Evolutionary conservation across 2,113 vertebrate genomes (phyloP).

Genomic region (Sitta europaea): DNA sequence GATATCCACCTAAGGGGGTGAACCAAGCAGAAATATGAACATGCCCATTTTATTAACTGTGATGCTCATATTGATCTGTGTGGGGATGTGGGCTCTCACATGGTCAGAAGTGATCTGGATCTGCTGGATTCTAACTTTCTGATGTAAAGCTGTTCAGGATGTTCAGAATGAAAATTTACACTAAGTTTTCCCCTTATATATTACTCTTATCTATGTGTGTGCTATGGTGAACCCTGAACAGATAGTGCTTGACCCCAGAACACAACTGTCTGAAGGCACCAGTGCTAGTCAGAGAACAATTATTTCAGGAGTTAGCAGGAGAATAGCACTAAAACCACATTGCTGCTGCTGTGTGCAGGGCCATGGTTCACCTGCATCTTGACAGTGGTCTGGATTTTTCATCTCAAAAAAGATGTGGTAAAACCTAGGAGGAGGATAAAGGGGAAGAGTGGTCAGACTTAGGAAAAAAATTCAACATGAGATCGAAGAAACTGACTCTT

Average conservation of each 20-base stretch:
- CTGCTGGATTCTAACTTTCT: background rate
- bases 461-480: background rate
- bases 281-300: background rate
- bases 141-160: background rate
- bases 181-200: background rate
- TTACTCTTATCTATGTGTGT: background rate
- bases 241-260: background rate
- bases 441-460: background rate
- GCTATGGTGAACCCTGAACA: background rate
- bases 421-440: background rate
- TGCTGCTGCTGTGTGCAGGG: background rate
- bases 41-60: background rate
- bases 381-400: background rate
- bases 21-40: background rate
- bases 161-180: background rate
- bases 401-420: background rate
- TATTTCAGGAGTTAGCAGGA: background rate
- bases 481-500: background rate
- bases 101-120: background rate
- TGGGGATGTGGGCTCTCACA: rapidly evolving
- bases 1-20: background rate
- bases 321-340: background rate
- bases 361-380: background rate
- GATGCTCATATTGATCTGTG: background rate
- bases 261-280: background rate